Evolutionary conservation across 2,113 vertebrate species (phyloP), one percentile per base, ranked within the genome.

Genomic region (Colinus virginianus): DNA sequence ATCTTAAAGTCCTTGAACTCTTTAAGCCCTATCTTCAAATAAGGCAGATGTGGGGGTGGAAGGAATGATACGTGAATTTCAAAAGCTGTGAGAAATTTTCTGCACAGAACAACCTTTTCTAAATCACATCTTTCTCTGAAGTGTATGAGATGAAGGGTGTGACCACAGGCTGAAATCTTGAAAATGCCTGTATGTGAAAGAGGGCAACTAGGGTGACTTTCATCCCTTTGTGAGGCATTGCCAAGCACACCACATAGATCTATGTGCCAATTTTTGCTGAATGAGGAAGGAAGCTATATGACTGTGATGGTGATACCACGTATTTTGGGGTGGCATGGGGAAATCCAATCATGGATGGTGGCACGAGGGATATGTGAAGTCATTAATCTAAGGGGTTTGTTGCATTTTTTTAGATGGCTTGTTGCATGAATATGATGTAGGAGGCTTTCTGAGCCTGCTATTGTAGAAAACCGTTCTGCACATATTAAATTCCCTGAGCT

Each of bases 361-460:
- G 46, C 67, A 66, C 62, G 48, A 77, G 69, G 58, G 84, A 61
- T 71, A 67, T 71, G 87, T 82, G 80, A 90, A 92, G 92, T 92
- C 68, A 86, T 90, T 88, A 58, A 88, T 90, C 67, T 92, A 1
- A 0, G 25, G 84, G 80, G 48, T 85, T 95, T 94, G 62, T 68
- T 58, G 56, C 46, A 4, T 21, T 62, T 34, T 43, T 42, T 69
- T 38, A 38, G 55, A 70, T 25, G 30, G 71, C 36, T 49, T 38
- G 0, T 26, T 56, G 90, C 79, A 58, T 2, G 1, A 63, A 56
- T 68, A 18, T 32, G n/a, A n/a, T 67, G 77, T 43, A 0, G 30
- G 40, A 70, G 79, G 6, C 43, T 70, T 78, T 68, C 45, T 34
- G 25, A 48, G 76, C 1, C 1, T 0, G 5, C 38, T 64, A 43